Base-by-base conservation (phyloP, 1,140 invertebrate species). In the Ditylenchus dipsaci region DNA sequence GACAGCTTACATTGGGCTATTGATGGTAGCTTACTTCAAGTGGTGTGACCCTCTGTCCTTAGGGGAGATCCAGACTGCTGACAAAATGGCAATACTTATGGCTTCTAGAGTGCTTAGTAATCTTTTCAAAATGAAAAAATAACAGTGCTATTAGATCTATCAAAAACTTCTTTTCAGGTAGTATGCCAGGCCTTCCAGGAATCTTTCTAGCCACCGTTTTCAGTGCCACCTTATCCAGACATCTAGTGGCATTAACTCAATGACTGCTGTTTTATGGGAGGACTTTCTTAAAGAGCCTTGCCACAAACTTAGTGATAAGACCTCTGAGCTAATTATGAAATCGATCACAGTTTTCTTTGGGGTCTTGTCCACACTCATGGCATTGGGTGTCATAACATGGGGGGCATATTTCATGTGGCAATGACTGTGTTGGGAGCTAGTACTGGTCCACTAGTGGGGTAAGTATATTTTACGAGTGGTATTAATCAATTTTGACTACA, bases 11-110 rank as follows among this genome's bases (percentile, higher is more conserved):
- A 43, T 80, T 17, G 77, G 77, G 1, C 42, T 80, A 27, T 38
- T 78, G 17, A 69, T 76, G 33, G 74, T 76, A 29, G 76, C 78
- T 23, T 80, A 76, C 61, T 78, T 80, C 61, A 57, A 81, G 8
- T 62, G 76, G 13, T 78, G 77, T 43, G 67, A 78, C 53, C 77
- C 77, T 21, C 33, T 78, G 3, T 76, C 73, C 29, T 47, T 69
- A 23, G 74, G 69, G 7, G 68, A 78, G 19, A 73, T 80, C 11
- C 49, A 60, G 17, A 78, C 73, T 7, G 49, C 78, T n/a, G 77
- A 78, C 57, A 78, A 78, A 57, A 56, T 78, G 56, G 63, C 63
- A 30, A 77, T 78, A 30, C 43, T 79, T 17, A 60, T 78, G 47
- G 76, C 76, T 33, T 47, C 65, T 38, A 45, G 68, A 59, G 75